These are phyloP conservation scores for Drymodes brunneopygia DNA, from an alignment of 2,113 vertebrate species.

Conservation along the genomic window DNA sequence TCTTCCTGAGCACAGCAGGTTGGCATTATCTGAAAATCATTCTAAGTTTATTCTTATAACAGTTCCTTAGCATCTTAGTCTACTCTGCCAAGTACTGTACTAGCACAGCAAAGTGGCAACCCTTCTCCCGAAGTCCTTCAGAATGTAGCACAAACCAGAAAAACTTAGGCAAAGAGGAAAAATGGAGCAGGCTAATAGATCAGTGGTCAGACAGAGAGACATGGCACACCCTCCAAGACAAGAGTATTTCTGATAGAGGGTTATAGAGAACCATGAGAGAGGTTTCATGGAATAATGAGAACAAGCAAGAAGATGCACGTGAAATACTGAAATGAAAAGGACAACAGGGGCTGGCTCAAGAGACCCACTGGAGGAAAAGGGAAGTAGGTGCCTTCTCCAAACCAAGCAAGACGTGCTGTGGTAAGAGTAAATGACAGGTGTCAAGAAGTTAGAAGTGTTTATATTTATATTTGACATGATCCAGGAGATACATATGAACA, in stretches of 20 bases:
- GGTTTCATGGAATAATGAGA: neutral
- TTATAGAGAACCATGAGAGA: neutral
- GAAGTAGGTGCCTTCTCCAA: neutral
- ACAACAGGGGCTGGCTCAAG: neutral
- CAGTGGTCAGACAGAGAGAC: neutral
- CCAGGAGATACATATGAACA: neutral
- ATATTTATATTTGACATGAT: neutral
- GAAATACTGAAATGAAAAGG: neutral
- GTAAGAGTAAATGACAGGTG: neutral
- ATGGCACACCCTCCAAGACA: neutral
- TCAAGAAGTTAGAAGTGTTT: neutral
- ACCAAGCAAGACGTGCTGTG: neutral
- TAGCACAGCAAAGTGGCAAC: neutral
- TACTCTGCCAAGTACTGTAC: neutral
- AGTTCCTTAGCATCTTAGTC: neutral
- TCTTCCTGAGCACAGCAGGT: neutral
- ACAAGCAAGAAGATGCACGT: neutral
- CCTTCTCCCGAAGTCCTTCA: neutral
- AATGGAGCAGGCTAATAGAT: neutral
- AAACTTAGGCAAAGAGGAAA: neutral
- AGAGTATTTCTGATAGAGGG: neutral
- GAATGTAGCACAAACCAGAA: neutral
- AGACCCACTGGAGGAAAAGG: neutral
- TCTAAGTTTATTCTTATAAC: neutral
- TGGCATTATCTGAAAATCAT: neutral